Evolutionary conservation across 2,888 invertebrate genomes (phyloP).

Genomic region (Metellina segmentata): DNA sequence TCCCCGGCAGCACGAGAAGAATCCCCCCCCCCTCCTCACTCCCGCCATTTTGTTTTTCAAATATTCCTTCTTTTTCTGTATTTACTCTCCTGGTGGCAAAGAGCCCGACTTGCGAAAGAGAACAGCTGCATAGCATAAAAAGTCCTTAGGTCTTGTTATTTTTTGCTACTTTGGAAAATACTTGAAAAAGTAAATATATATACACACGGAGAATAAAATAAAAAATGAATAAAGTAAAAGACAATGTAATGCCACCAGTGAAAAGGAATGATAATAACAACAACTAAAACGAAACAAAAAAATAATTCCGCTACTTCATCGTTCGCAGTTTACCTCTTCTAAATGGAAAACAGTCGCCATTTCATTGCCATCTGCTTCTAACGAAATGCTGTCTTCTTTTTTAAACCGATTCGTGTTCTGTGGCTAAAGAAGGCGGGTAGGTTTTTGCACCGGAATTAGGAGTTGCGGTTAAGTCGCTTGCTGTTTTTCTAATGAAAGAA

Average conservation of each 20-base stretch:
- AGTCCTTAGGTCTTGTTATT: neutral
- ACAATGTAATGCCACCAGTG: neutral
- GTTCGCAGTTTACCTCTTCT: slow-evolving; percentile 39
- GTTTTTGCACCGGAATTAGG: slow-evolving; percentile 34
- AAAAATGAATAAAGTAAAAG: neutral
- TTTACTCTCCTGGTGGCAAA: neutral
- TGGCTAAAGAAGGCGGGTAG: slow-evolving; percentile 17
- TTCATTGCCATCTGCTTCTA: slow-evolving; percentile 55
- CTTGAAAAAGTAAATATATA: no score
- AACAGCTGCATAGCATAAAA: slow-evolving; percentile 1
- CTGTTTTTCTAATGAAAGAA: slow-evolving; percentile 53
- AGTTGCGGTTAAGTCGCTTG: slow-evolving; percentile 38
- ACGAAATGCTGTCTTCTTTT: slow-evolving; percentile 31
- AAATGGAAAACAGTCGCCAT: slow-evolving; percentile 58
- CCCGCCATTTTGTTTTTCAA: neutral
- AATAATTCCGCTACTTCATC: slow-evolving; percentile 17
- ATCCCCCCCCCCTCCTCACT: neutral
- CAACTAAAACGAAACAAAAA: slow-evolving; percentile 3
- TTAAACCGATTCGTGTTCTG: slow-evolving; percentile 10
- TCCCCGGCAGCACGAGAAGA: neutral
- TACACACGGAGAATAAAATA: neutral
- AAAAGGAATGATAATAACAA: slow-evolving; percentile 1
- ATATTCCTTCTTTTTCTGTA: neutral
- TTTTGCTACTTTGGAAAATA: neutral
- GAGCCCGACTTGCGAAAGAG: neutral